Evolutionary conservation across 2,888 invertebrate genomes (phyloP).

Genomic region (Blera fallax): DNA sequence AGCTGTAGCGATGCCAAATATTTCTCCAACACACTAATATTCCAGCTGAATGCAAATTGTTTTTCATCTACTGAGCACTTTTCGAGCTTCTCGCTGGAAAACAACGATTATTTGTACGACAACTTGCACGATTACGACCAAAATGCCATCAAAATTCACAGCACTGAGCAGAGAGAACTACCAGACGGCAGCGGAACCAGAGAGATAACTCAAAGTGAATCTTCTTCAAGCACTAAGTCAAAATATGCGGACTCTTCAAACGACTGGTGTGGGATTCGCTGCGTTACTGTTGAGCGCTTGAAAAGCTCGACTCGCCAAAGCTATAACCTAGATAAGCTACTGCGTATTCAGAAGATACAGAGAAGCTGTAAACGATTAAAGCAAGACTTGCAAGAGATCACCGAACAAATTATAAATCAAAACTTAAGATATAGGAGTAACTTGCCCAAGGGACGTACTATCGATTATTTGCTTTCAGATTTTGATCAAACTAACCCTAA

Average conservation of each 20-base stretch:
- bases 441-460: slow-evolving; percentile 75
- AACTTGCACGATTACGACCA: slow-evolving; percentile 44
- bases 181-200: neutral
- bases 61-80: slow-evolving; percentile 86
- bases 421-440: slow-evolving; percentile 79
- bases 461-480: slow-evolving; percentile 67
- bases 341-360: slow-evolving; percentile 87
- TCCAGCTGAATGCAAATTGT: slow-evolving; percentile 93
- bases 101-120: slow-evolving; percentile 43
- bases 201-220: slow-evolving; percentile 19
- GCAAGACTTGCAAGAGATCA: slow-evolving; percentile 84
- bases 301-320: slow-evolving; percentile 87
- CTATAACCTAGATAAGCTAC: slow-evolving; percentile 88
- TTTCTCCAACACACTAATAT: slow-evolving; percentile 85
- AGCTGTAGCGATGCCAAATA: slow-evolving; percentile 75
- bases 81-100: slow-evolving; percentile 67
- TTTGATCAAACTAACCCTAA: slow-evolving; percentile 78
- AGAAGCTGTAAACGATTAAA: slow-evolving; percentile 87
- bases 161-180: slow-evolving; percentile 24
- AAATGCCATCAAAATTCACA: slow-evolving; percentile 39
- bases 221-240: slow-evolving; percentile 14
- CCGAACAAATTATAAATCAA: slow-evolving; percentile 83
- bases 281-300: slow-evolving; percentile 81
- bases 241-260: slow-evolving; percentile 7
- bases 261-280: slow-evolving; percentile 79